Evolutionary conservation across 1,140 invertebrate genomes (phyloP), one percentile per base, ranked within the genome.

Genomic region (Anastrepha ludens): DNA sequence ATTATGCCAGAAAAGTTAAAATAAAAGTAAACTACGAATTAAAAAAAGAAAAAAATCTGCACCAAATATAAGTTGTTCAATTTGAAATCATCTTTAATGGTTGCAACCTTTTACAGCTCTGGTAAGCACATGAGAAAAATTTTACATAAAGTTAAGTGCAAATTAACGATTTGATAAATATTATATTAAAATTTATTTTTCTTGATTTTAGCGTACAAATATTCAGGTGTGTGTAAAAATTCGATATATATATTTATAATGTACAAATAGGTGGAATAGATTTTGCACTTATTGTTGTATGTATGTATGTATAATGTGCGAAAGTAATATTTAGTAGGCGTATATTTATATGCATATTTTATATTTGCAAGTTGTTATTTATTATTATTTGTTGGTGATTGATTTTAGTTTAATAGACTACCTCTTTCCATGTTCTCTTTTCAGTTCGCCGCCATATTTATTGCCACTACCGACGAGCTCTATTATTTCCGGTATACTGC

Each of bases 401-500:
- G 85, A 60, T 81, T 89, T 90, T 89, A 29, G 29, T 88, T 87
- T 91, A 89, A 90, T 92, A 93, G 91, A 90, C 94, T 98, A 98
- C 98, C 97, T 98, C 96, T 98, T 99, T 96, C 98, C 98, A 94
- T 98, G 97, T 96, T 98, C 98, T 95, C 97, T 96, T 96, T 98
- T 98, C 96, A 98, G 98, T 95, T 98, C 97, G 94, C 98, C 98
- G 95, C 97, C 97, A 96, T 98, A 99, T 95, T 99, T 99, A 95
- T 97, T 98, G 95, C 98, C 97, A 96, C 96, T 98, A 95, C 98
- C 98, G 96, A 98, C 97, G 95, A 99, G 97, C 95, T 99, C 98
- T 96, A 98, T 98, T 95, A 99, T 98, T 96, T 99, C 98, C 94
- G 98, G 98, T 95, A 99, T 98, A 96, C 97, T 98, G 97, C 98